Conservation (phyloP, 2,113 vertebrate species). For the Lepisosteus oculatus region DNA sequence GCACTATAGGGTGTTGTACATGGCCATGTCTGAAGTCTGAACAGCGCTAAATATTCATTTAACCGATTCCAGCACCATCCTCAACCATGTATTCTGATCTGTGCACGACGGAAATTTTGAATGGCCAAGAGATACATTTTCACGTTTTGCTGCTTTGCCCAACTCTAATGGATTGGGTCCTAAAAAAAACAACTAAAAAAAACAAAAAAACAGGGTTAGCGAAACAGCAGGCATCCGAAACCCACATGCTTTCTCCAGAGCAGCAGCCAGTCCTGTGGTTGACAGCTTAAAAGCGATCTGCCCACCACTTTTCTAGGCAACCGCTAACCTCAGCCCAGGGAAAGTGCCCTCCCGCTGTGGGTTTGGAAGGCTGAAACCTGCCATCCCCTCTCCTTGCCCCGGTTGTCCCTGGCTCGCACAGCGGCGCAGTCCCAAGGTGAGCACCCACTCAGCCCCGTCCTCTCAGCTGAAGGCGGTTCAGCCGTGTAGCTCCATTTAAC, state of each 20-base stretch:
- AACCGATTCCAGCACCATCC: too few species aligned
- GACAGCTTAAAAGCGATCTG: constrained; percentile 12
- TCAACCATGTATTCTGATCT: too few species aligned
- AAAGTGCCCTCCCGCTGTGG: constrained; percentile 46
- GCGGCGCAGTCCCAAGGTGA: not conserved
- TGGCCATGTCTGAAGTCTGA: too few species aligned
- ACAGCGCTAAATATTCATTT: too few species aligned
- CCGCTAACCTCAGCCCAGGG: constrained; percentile 42
- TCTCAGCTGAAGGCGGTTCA: too few species aligned
- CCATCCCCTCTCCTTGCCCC: not conserved
- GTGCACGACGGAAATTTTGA: too few species aligned
- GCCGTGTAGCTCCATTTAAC: not conserved
- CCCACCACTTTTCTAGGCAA: constrained; percentile 25
- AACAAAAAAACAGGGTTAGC: not conserved
- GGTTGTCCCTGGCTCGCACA: too few species aligned
- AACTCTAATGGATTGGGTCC: too few species aligned
- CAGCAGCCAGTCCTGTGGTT: constrained; percentile 29
- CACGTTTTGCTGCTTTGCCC: too few species aligned
- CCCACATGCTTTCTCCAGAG: not conserved
- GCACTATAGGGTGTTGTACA: too few species aligned
- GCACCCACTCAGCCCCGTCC: not conserved
- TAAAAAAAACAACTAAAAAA: too few species aligned
- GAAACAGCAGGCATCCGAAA: constrained; percentile 1
- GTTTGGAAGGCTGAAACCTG: not conserved
- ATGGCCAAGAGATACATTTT: too few species aligned